Evolutionary conservation across 2,797 vertebrate genomes (phyloP).

Genomic region (Cryptoblepharus egeriae): DNA sequence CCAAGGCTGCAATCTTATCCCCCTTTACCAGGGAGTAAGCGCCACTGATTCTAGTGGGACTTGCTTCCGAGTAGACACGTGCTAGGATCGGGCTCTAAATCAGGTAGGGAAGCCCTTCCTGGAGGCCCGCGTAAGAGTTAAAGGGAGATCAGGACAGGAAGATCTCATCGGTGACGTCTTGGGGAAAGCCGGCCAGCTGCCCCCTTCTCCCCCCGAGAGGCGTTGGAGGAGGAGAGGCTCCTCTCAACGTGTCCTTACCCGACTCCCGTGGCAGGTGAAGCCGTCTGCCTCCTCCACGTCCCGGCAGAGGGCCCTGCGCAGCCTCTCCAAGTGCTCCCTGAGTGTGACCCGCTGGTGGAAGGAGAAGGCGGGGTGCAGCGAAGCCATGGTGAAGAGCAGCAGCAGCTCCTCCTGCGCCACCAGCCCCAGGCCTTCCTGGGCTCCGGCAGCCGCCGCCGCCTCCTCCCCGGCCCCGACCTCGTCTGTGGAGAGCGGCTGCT

Average conservation of each 20-base stretch:
- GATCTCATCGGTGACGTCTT: not conserved
- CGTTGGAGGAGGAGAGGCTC: not conserved
- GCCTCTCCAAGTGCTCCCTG: constrained; percentile 83
- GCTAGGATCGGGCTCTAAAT: no score
- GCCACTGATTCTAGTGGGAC: no score
- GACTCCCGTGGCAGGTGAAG: constrained; percentile 62
- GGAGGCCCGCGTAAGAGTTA: not conserved
- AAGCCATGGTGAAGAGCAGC: constrained; percentile 94
- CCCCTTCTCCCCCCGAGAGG: no score
- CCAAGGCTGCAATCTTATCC: no score
- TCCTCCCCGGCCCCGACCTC: constrained; percentile 52
- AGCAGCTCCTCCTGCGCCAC: constrained; percentile 86
- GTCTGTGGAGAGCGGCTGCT: constrained; percentile 62
- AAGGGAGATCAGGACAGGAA: not conserved
- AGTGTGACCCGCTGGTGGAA: constrained; percentile 93
- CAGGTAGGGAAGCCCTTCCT: no score
- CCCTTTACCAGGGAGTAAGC: no score
- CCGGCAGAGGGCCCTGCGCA: constrained; percentile 76
- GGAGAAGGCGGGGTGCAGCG: constrained; percentile 91
- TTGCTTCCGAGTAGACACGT: no score
- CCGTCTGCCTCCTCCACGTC: constrained; percentile 51
- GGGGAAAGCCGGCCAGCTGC: no score
- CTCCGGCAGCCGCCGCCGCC: constrained; percentile 59
- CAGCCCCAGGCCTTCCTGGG: constrained; percentile 66
- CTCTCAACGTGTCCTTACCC: constrained; percentile 62